These are phyloP conservation scores for Isaurus tuberculatus DNA, from an alignment of 92 coral and sea anemone species.

Conservation along the genomic window DNA sequence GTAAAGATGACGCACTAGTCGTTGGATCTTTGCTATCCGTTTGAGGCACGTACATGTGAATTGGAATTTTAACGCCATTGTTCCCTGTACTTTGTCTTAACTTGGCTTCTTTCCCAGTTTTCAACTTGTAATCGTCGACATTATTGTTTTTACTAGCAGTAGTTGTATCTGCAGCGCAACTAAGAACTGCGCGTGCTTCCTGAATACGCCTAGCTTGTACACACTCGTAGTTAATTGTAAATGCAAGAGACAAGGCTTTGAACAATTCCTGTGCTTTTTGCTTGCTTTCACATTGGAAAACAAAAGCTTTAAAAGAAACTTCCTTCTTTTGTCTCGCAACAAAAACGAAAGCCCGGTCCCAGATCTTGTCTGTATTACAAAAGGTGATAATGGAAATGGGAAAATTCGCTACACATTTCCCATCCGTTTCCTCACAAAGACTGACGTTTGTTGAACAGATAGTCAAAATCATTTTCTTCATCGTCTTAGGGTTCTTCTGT, in stretches of 20 bases:
- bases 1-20: slow-evolving; percentile 27
- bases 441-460: slow-evolving; percentile 81
- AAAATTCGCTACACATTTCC: slow-evolving; percentile 75
- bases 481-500: slow-evolving; percentile 72
- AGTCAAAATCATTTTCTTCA: slow-evolving; percentile 71
- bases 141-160: slow-evolving; percentile 1
- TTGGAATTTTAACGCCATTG: slow-evolving; percentile 13
- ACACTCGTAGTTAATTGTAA: slow-evolving; percentile 79
- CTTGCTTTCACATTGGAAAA: slow-evolving; percentile 86
- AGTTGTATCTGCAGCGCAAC: not conserved
- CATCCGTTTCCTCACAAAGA: slow-evolving; percentile 69
- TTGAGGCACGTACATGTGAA: slow-evolving; percentile 34
- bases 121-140: not conserved
- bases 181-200: slow-evolving; percentile 55
- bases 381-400: slow-evolving; percentile 85
- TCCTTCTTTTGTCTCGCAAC: slow-evolving; percentile 80
- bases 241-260: slow-evolving; percentile 82
- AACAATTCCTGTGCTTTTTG: slow-evolving; percentile 87
- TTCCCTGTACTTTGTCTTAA: not conserved
- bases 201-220: slow-evolving; percentile 83
- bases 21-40: not conserved
- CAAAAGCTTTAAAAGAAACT: slow-evolving; percentile 82
- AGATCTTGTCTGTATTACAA: slow-evolving; percentile 79
- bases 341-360: slow-evolving; percentile 91
- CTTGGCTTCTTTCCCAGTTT: not conserved